These are phyloP conservation scores for Paradisaea rubra DNA, from an alignment of 2,113 vertebrate genomes.

Conservation along the genomic window DNA sequence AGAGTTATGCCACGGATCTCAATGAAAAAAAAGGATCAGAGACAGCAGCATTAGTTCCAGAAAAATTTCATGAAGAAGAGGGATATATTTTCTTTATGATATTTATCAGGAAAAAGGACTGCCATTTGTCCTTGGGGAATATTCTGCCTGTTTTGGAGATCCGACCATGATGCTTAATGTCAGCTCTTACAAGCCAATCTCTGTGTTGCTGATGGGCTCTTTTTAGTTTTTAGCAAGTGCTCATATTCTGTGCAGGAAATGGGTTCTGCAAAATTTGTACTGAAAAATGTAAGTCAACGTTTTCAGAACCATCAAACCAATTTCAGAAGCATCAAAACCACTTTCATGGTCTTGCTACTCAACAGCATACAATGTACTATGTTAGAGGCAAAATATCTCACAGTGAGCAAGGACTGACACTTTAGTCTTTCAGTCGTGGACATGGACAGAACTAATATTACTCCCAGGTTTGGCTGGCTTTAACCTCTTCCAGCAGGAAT, in stretches of 20 bases:
- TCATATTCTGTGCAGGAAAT: neutral
- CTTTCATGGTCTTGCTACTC: neutral
- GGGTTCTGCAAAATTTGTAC: neutral
- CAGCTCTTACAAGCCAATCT: neutral
- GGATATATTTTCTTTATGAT: neutral
- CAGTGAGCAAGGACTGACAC: neutral
- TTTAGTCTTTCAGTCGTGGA: neutral
- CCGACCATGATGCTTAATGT: neutral
- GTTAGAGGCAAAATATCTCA: neutral
- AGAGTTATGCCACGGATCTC: neutral
- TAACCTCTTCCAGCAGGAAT: neutral
- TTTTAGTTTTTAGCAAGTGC: neutral
- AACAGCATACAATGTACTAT: neutral
- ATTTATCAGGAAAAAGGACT: neutral
- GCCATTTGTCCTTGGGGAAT: neutral
- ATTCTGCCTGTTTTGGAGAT: neutral
- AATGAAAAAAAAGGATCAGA: neutral
- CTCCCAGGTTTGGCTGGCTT: neutral
- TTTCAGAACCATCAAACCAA: neutral
- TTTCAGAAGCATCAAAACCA: no score
- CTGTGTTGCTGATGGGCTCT: neutral
- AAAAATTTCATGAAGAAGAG: neutral
- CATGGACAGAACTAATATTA: neutral
- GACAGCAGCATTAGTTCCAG: neutral
- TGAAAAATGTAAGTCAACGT: neutral